Percentiles rank a stretch among this genome's conserved stretches.
These are phyloP conservation scores for Melikaiella ostensackeni DNA, from an alignment of 2,888 invertebrate genomes.

Conservation along the genomic window DNA sequence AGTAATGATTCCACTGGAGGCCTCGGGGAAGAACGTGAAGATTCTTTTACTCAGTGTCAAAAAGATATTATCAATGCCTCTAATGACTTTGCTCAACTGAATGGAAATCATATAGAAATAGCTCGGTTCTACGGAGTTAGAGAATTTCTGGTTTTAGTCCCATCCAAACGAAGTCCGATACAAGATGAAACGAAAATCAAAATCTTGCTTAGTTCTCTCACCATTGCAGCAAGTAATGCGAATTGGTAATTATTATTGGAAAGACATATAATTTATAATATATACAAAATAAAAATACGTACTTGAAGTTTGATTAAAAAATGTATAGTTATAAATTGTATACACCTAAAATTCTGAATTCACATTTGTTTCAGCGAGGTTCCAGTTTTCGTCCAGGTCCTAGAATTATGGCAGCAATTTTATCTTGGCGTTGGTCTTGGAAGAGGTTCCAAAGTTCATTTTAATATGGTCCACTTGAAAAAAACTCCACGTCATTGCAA, in stretches of 20 bases:
- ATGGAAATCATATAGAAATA: conserved; percentile 78
- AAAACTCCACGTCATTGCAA: conserved; percentile 88
- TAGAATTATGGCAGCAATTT: conserved; percentile 88
- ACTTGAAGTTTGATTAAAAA: too few species aligned
- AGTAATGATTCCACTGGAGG: conserved; percentile 63
- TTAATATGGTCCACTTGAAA: conserved; percentile 93
- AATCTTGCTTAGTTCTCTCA: conserved; percentile 87
- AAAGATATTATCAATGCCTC: conserved; percentile 78
- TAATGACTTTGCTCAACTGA: conserved; percentile 82
- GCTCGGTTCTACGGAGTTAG: conserved; percentile 89
- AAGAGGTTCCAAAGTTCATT: conserved; percentile 87
- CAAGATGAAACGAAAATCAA: conserved; percentile 86
- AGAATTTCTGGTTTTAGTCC: conserved; percentile 88
- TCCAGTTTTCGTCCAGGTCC: conserved; percentile 92
- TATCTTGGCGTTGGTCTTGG: conserved; percentile 90
- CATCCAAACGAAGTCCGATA: conserved; percentile 80
- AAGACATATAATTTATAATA: conserved; percentile 3
- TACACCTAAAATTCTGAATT: conserved; percentile 31
- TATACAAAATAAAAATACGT: too few species aligned
- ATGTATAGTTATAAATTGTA: too few species aligned
- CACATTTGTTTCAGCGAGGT: conserved; percentile 79
- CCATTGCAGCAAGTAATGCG: conserved; percentile 90
- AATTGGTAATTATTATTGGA: conserved; percentile 80
- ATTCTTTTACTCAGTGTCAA: conserved; percentile 74
- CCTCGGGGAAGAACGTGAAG: conserved; percentile 64